Evolutionary conservation across 2,888 invertebrate genomes (phyloP), one percentile per base, ranked within the genome.

Genomic region (Agrotis segetum): DNA sequence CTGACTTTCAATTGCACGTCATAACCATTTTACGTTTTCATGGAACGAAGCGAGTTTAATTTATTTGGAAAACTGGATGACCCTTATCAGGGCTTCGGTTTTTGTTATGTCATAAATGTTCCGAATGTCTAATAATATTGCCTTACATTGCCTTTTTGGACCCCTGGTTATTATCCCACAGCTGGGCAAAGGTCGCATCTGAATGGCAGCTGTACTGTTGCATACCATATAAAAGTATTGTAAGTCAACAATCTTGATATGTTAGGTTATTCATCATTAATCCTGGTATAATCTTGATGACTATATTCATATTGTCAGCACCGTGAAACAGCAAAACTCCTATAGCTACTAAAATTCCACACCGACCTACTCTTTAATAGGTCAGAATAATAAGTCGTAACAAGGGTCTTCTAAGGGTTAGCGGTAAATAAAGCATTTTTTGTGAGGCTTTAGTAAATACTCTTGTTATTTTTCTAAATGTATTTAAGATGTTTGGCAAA

Each of bases 361-460:
- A 13, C 14, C 34, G 11, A 21, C 56, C 49, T n/a, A 44, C 29
- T 16, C 13, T 19, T 34, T 21, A 19, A 19, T 65, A 24, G 34
- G 50, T 14, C 24, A 52, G 13, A 40, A 2, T 24, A 52, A 13
- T 7, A 67, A 21, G 3, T 24, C 17, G 16, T 34, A 9, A 64
- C 46, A 44, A 1, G 5, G 17, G 29, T n/a, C 40, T 47, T 70
- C 9, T 6, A 14, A 40, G 4, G 17, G 13, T 29, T 29, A 21
- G 7, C 16, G 16, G n/a, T 50, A 50, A 58, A n/a, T 56, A 49
- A 17, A 50, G 13, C 17, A 17, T 55, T 40, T 46, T 67, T 69
- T 19, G 6, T 13, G 14, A 70, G 14, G 19, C 21, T 19, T 11
- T 4, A 34, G 29, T 67, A 29, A 29, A 16, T 14, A 55, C 5